Base-by-base conservation (phyloP, 2,113 vertebrate genomes). In the Larimichthys crocea region DNA sequence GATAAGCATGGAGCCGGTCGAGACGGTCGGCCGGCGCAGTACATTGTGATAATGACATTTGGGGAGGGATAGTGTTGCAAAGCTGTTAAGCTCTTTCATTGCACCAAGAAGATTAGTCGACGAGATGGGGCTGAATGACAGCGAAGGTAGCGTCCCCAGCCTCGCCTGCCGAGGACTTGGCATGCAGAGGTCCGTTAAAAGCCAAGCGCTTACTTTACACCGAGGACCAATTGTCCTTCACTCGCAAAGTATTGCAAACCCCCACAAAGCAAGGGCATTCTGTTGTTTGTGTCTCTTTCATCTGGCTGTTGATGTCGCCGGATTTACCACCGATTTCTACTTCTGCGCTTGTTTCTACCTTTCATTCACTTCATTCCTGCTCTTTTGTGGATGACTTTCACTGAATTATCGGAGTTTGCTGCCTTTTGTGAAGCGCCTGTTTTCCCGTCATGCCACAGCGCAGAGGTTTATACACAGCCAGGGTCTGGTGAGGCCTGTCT, bases 1-100 rank as follows among this genome's bases (percentile, higher is more conserved):
- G 90, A 92, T 92, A 93, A 93, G 91, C 90, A 68, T 86, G 83
- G 86, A 87, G 90, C 77, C 56, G 85, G 89, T 78, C 15, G 83
- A 88, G 91, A 83, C 85, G 79, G 71, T 42, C 79, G 92, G 87
- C 52, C 84, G 83, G 89, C 63, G 60, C 91, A 77, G 65, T 86
- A 87, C 92, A 88, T 91, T 88, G 92, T 89, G 86, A 93, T 94
- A 94, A 95, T 94, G 94, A 94, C 93, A 92, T 95, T 91, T 93
- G 94, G 94, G 93, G 91, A 91, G 92, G 91, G 92, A 93, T 94
- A 89, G 87, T 78, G 91, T 93, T 91, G 93, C 93, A 94, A 95
- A 95, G 94, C 92, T 86, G 92, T 93, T 94, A 95, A 95, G 94
- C 94, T 93, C 92, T 92, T 94, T 91, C 91, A 93, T 94, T 83